Evolutionary conservation across 2,888 invertebrate species (phyloP).

Genomic region (Baronia brevicornis): DNA sequence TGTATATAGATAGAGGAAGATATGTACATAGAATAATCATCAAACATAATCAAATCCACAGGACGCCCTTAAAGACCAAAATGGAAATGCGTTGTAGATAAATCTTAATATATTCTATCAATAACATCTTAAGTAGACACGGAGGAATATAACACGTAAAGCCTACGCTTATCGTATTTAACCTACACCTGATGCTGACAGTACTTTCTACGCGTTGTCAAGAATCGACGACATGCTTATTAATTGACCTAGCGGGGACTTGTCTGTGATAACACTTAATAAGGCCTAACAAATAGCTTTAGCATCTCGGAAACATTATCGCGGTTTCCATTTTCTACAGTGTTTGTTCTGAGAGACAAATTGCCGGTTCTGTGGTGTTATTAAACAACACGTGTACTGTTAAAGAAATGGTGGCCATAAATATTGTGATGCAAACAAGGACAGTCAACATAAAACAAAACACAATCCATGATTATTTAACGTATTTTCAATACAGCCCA

Average conservation of each 20-base stretch:
- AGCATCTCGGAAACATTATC: slow-evolving; percentile 19
- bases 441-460: no score
- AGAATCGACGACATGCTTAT: slow-evolving; percentile 13
- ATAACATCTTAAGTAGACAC: not conserved
- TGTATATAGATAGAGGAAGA: no score
- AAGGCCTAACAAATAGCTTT: slow-evolving; percentile 28
- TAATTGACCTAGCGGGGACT: slow-evolving; percentile 16
- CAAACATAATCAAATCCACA: no score
- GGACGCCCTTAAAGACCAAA: no score
- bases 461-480: no score
- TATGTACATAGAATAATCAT: no score
- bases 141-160: not conserved
- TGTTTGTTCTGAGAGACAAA: slow-evolving; percentile 17
- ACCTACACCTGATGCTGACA: slow-evolving; percentile 7
- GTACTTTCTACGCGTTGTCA: slow-evolving; percentile 16
- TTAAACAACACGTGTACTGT: slow-evolving; percentile 6
- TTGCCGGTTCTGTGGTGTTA: slow-evolving; percentile 12
- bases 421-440: not conserved
- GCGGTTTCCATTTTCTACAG: slow-evolving; percentile 13
- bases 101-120: slow-evolving; percentile 5
- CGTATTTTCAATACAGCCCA: no score
- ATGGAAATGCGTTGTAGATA: no score
- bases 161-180: slow-evolving; percentile 9
- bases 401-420: slow-evolving; percentile 3
- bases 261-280: slow-evolving; percentile 27